phyloP scores from a whole-genome alignment of 2,888 invertebrate genomes.

The Mythimna lalbum region DNA sequence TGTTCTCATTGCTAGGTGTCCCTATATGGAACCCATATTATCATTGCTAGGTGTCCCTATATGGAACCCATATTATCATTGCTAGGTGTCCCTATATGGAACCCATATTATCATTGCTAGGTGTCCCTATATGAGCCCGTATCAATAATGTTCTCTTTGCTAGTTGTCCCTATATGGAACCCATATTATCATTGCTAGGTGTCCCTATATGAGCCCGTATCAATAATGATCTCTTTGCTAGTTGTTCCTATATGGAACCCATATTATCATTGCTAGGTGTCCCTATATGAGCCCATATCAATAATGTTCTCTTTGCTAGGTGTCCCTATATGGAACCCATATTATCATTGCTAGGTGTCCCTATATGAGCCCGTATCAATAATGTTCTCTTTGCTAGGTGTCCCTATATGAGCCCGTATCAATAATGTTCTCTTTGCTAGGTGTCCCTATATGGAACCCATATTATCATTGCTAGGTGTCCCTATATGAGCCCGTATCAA shows the following conservation, averaged over 20 bases:
- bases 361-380: conserved; percentile 94
- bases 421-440: too few relatives aligned
- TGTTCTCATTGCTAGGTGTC: too few relatives aligned
- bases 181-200: too few relatives aligned
- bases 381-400: conserved; percentile 84
- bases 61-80: conserved; percentile 80
- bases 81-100: conserved; percentile 94
- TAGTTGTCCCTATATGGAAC: not conserved
- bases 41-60: too few relatives aligned
- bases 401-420: conserved; percentile 94
- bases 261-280: conserved; percentile 87
- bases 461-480: conserved; percentile 91
- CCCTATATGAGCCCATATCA: conserved; percentile 94
- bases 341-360: too few relatives aligned
- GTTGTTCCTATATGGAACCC: conserved; percentile 91
- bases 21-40: too few relatives aligned
- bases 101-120: conserved; percentile 86
- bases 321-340: too few relatives aligned
- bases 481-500: conserved; percentile 76
- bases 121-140: conserved; percentile 81
- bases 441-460: conserved; percentile 93
- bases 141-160: not conserved
- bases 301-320: not conserved
- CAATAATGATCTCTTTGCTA: conserved; percentile 66
- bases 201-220: conserved; percentile 93